phyloP scores from a whole-genome alignment of 2,888 invertebrate genomes.

The Heteromyza rotundicornis region DNA sequence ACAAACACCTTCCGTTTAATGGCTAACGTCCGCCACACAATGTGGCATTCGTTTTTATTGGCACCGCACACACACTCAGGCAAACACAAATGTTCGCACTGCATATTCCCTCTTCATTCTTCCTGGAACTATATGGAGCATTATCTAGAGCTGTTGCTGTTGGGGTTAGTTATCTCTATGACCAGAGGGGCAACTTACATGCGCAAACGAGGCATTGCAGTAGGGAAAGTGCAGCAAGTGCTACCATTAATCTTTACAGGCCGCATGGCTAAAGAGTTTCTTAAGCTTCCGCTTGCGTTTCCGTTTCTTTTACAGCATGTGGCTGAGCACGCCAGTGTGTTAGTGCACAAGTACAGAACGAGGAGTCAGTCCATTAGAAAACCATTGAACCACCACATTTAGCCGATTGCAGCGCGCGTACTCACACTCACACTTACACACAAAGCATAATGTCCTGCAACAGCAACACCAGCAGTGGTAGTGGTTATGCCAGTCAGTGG shows the following conservation, averaged over 20 bases:
- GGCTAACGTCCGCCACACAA: too few relatives aligned
- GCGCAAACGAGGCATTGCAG: not conserved
- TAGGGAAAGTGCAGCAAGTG: constrained; percentile 3
- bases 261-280: constrained; percentile 44
- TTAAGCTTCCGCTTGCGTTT: constrained; percentile 44
- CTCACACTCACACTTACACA: too few relatives aligned
- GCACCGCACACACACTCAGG: too few relatives aligned
- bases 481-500: too few relatives aligned
- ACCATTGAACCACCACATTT: constrained; percentile 50
- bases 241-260: constrained; percentile 51
- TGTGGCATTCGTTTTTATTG: too few relatives aligned
- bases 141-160: not conserved
- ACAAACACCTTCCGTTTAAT: not conserved
- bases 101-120: too few relatives aligned
- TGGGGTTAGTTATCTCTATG: not conserved
- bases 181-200: not conserved
- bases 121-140: too few relatives aligned
- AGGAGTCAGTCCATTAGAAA: constrained; percentile 52
- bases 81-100: too few relatives aligned
- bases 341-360: constrained; percentile 40
- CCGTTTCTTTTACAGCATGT: constrained; percentile 8
- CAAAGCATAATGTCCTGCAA: too few relatives aligned
- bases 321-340: too few relatives aligned
- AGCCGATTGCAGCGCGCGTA: constrained; percentile 48
- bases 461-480: too few relatives aligned